These are phyloP conservation scores for Aphidius colemani DNA, from an alignment of 2,888 invertebrate genomes.

Conservation along the genomic window DNA sequence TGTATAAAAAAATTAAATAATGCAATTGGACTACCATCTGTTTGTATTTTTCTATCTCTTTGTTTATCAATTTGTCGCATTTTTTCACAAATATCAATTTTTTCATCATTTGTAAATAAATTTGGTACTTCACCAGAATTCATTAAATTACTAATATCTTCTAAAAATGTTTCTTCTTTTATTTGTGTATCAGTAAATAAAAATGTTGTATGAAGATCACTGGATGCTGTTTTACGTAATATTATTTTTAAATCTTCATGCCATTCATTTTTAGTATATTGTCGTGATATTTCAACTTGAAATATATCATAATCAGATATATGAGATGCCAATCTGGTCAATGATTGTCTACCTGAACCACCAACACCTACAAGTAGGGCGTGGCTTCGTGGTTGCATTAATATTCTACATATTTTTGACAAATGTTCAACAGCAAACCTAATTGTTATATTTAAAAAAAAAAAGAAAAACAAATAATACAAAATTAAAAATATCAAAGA, in stretches of 20 bases:
- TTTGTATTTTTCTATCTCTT: conserved; percentile 83
- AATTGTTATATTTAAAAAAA: conserved; percentile 28
- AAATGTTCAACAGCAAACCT: conserved; percentile 95
- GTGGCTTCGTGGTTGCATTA: conserved; percentile 91
- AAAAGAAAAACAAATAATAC: not conserved
- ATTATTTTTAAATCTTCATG: conserved; percentile 87
- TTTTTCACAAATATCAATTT: conserved; percentile 89
- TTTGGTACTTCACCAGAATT: conserved; percentile 95
- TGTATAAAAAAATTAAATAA: conserved; percentile 90
- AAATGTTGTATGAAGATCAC: conserved; percentile 86
- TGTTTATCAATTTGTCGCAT: conserved; percentile 91
- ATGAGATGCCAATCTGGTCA: conserved; percentile 85
- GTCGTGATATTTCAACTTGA: conserved; percentile 88
- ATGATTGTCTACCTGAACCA: conserved; percentile 90
- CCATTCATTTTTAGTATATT: conserved; percentile 86
- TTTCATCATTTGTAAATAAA: conserved; percentile 83
- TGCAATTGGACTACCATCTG: conserved; percentile 89
- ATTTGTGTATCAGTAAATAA: conserved; percentile 92
- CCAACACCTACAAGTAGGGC: conserved; percentile 89
- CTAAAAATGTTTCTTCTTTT: conserved; percentile 90
- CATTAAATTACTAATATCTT: conserved; percentile 89
- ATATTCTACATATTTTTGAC: conserved; percentile 85
- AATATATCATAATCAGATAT: conserved; percentile 92
- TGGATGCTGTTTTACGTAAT: conserved; percentile 77
- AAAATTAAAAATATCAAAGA: conserved; percentile 20